A percentile compares a stretch with the other conserved stretches of the same genome.
Conservation (phyloP, 2,888 invertebrate genomes). For the Aporophyla lueneburgensis region DNA sequence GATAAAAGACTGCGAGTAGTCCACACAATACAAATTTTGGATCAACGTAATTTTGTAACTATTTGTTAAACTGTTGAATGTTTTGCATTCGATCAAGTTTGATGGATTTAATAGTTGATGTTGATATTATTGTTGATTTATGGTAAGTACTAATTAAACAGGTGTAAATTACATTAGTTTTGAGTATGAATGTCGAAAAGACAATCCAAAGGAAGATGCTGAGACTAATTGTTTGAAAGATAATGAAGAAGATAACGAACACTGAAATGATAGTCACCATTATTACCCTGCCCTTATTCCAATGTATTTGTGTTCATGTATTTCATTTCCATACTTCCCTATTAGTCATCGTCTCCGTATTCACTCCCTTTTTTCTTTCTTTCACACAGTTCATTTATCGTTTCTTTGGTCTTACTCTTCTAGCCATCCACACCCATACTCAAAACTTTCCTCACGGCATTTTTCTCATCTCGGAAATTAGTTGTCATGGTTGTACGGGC, state of each 20-base stretch:
- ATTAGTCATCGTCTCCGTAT: no score
- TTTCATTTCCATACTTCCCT: no score
- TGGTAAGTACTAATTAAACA: neutral
- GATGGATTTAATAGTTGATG: neutral
- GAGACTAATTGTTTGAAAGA: no score
- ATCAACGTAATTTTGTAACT: neutral
- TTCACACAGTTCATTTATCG: no score
- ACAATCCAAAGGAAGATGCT: neutral
- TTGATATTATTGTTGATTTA: neutral
- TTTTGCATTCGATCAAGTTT: neutral
- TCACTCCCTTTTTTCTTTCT: no score
- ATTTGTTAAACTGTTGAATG: neutral
- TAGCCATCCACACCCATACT: no score
- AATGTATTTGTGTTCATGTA: no score
- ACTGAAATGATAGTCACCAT: neutral
- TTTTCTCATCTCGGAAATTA: no score
- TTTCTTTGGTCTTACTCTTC: no score
- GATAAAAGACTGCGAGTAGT: neutral
- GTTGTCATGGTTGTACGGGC: no score
- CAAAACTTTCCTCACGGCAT: no score
- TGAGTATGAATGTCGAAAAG: neutral
- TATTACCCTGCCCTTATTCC: no score
- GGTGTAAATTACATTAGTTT: neutral
- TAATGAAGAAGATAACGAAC: neutral
- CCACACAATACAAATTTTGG: neutral